These are phyloP conservation scores for Drosophila basisetae DNA, from an alignment of 2,888 invertebrate species.

Conservation along the genomic window DNA sequence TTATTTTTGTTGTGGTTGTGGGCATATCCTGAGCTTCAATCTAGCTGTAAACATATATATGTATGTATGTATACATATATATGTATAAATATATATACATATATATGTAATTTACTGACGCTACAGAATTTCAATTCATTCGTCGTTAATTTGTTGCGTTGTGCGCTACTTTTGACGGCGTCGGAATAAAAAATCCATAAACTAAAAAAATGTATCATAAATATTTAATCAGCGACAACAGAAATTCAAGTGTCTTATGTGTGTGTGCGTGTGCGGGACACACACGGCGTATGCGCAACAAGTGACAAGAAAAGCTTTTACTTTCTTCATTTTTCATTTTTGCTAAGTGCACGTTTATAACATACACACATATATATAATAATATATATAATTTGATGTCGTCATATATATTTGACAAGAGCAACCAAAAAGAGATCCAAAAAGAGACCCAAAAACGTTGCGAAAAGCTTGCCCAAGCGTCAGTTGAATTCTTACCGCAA, in stretches of 20 bases:
- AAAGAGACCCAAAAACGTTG: constrained; percentile 42
- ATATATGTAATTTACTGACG: constrained; percentile 6
- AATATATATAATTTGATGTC: constrained; percentile 41
- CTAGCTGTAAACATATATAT: constrained; percentile 16
- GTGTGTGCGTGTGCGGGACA: constrained; percentile 8
- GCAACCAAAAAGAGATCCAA: constrained; percentile 31
- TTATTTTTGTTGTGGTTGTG: constrained; percentile 5
- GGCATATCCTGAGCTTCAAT: constrained; percentile 22
- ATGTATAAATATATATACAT: constrained; percentile 16
- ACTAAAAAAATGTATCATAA: constrained; percentile 49
- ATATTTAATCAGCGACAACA: constrained; percentile 52
- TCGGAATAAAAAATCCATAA: constrained; percentile 55
- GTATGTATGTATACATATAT: constrained; percentile 14
- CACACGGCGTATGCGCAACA: constrained; percentile 78
- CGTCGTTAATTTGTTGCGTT: constrained; percentile 61
- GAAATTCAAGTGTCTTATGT: constrained; percentile 5
- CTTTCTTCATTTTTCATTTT: constrained; percentile 49
- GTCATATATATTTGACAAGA: constrained; percentile 61
- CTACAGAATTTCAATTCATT: constrained; percentile 64
- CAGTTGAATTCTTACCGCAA: constrained; percentile 69
- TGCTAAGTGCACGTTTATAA: constrained; percentile 49
- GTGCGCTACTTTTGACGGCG: constrained; percentile 42
- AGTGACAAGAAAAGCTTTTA: constrained; percentile 68
- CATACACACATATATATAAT: constrained; percentile 9
- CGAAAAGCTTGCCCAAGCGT: constrained; percentile 68